A percentile compares a stretch with the other conserved stretches of the same genome.
phyloP scores from a whole-genome alignment of 2,888 invertebrate genomes.

The Volucella bombylans region DNA sequence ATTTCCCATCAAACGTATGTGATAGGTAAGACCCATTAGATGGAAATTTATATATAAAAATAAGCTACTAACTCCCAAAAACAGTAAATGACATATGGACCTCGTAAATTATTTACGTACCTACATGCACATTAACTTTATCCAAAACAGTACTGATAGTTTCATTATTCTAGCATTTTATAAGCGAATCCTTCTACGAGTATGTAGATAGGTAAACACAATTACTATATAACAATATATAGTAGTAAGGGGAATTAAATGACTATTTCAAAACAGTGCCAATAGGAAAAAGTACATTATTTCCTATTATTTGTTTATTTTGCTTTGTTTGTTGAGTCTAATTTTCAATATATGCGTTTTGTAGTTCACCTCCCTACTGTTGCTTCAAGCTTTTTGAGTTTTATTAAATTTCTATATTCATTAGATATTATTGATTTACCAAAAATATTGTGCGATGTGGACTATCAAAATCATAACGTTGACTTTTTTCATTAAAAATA shows the following conservation, averaged over 20 bases:
- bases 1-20: background rate
- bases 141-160: slow-evolving; percentile 51
- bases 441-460: no score
- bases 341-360: no score
- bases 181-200: slow-evolving; percentile 18
- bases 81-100: slow-evolving; percentile 59
- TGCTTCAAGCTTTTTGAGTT: no score
- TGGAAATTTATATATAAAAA: slow-evolving; percentile 12
- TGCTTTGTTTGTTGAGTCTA: no score
- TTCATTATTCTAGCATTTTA: slow-evolving; percentile 28
- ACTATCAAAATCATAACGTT: slow-evolving; percentile 66
- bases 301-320: no score
- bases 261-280: no score
- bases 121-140: slow-evolving; percentile 44
- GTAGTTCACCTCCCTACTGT: no score
- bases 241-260: no score
- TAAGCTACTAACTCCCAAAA: slow-evolving; percentile 28
- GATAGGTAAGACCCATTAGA: background rate
- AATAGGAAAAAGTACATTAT: no score
- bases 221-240: no score
- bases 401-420: no score
- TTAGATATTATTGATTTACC: no score
- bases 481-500: background rate
- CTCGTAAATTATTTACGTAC: slow-evolving; percentile 54
- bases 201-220: background rate